phyloP scores from a whole-genome alignment of 2,113 vertebrate species.

The Raja brachyura region DNA sequence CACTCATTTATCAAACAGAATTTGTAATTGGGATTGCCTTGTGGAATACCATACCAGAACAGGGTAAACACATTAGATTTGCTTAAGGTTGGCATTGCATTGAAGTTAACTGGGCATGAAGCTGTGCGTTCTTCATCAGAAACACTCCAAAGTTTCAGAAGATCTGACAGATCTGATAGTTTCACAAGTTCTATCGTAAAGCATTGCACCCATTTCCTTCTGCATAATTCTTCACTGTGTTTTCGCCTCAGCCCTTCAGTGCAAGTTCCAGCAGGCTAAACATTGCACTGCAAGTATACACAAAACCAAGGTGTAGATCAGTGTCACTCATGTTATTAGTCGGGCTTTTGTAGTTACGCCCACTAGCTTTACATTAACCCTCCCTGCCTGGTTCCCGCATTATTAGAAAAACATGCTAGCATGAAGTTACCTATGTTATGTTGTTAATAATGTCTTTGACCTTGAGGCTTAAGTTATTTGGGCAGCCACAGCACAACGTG shows the following conservation, averaged over 20 bases:
- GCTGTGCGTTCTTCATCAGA: background rate
- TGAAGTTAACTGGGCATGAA: background rate
- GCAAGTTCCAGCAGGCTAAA: background rate
- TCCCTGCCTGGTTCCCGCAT: too few species aligned
- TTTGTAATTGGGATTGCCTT: background rate
- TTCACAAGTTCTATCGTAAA: too few species aligned
- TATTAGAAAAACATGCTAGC: too few species aligned
- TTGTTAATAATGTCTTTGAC: too few species aligned
- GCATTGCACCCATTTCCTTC: background rate
- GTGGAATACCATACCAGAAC: background rate
- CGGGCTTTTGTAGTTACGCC: too few species aligned
- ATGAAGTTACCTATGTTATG: too few species aligned
- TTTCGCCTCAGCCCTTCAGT: background rate
- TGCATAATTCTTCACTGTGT: background rate
- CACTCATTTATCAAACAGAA: background rate
- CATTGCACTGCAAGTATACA: background rate
- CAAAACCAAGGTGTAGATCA: background rate
- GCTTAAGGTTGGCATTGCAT: background rate
- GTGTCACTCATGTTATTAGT: too few species aligned
- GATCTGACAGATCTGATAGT: background rate
- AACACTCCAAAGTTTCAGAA: background rate
- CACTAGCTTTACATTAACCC: too few species aligned
- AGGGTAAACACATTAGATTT: background rate
- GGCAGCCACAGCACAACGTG: too few species aligned
- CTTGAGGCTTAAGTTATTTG: too few species aligned